phyloP scores from a whole-genome alignment of 2,113 vertebrate genomes.

The Scomber colias region DNA sequence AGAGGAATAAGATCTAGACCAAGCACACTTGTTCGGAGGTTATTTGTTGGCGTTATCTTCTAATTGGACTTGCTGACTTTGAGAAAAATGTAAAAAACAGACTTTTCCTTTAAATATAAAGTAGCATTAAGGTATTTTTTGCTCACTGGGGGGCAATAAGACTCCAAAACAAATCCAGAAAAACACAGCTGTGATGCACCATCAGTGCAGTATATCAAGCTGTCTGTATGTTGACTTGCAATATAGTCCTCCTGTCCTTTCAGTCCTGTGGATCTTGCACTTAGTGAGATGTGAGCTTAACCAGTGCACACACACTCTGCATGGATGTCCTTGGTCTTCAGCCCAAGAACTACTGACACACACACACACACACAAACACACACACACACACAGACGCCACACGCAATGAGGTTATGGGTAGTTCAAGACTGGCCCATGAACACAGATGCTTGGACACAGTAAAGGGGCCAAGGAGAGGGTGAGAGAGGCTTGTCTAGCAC shows the following conservation, averaged over 20 bases:
- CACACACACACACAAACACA: slow-evolving; percentile 49
- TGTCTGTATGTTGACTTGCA: neutral
- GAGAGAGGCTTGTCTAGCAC: neutral
- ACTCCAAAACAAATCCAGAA: neutral
- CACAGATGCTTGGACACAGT: slow-evolving; percentile 25
- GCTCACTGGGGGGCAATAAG: slow-evolving; percentile 18
- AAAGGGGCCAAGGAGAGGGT: slow-evolving; percentile 1
- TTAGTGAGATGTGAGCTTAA: slow-evolving; percentile 9
- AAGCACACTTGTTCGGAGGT: too few relatives aligned
- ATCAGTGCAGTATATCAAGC: neutral
- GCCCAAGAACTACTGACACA: slow-evolving; percentile 35
- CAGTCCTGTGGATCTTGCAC: neutral
- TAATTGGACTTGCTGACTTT: neutral
- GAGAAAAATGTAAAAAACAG: neutral
- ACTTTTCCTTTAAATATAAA: neutral
- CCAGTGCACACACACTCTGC: slow-evolving; percentile 62
- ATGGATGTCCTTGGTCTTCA: slow-evolving; percentile 48
- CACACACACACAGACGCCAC: slow-evolving; percentile 46
- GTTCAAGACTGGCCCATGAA: slow-evolving; percentile 32
- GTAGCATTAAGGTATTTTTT: neutral
- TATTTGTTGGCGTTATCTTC: neutral
- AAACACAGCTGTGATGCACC: neutral
- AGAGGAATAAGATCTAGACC: too few relatives aligned
- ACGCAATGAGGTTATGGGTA: slow-evolving; percentile 7
- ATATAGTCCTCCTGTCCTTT: neutral